phyloP scores from a whole-genome alignment of 1,140 invertebrate genomes.

The Leptinotarsa defecta region DNA sequence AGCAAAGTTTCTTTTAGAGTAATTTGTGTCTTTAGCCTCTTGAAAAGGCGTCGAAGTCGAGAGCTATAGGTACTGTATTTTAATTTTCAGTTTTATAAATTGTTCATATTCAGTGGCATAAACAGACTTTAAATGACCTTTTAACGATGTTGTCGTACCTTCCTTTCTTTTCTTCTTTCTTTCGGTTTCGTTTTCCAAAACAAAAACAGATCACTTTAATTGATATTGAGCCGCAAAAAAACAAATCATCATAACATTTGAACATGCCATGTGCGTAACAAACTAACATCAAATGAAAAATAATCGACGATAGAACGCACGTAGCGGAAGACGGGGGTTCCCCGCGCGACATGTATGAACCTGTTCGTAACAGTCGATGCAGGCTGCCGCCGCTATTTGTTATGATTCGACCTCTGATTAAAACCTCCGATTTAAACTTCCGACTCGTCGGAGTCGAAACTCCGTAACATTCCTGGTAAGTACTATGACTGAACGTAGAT shows the following conservation, averaged over 20 bases:
- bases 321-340: not conserved
- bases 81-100: not conserved
- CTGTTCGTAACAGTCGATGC: not conserved
- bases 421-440: not conserved
- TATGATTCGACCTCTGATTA: slow-evolving; percentile 10
- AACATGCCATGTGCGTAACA: not conserved
- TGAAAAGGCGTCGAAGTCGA: too few species aligned
- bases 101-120: not conserved
- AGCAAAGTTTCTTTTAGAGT: too few species aligned
- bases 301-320: slow-evolving; percentile 11
- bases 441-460: not conserved
- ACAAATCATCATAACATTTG: not conserved
- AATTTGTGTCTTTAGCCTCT: too few species aligned
- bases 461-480: not conserved
- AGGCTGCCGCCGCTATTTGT: not conserved
- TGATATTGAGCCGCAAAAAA: not conserved
- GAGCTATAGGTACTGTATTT: too few species aligned
- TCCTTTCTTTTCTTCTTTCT: too few species aligned
- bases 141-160: not conserved
- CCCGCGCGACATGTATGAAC: not conserved
- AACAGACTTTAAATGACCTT: not conserved
- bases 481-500: too few species aligned
- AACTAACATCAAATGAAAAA: not conserved
- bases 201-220: not conserved
- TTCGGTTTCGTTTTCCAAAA: not conserved